Evolutionary conservation across 2,797 vertebrate genomes (phyloP).

Genomic region (Pogoniulus pusillus): DNA sequence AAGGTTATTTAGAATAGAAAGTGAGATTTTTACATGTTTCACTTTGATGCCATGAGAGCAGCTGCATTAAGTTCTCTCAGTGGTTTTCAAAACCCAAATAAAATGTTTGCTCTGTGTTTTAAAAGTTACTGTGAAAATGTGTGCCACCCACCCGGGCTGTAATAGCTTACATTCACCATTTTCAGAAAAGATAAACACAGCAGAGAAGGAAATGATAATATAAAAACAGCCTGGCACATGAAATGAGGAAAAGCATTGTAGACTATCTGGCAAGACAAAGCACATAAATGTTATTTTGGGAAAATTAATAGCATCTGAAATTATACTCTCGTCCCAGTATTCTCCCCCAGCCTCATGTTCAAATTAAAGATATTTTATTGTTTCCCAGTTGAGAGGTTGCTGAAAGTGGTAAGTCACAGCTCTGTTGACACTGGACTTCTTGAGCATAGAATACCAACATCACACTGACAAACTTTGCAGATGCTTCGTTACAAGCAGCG

Average conservation of each 20-base stretch:
- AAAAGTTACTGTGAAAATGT: conserved; percentile 68
- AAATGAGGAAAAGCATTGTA: conserved; percentile 48
- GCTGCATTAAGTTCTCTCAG: conserved; percentile 65
- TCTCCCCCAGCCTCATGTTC: conserved; percentile 7
- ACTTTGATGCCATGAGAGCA: conserved; percentile 71
- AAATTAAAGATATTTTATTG: conserved; percentile 71
- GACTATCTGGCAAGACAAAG: conserved; percentile 63
- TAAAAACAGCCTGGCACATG: conserved; percentile 63
- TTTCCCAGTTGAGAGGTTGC: conserved; percentile 66
- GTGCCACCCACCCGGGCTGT: conserved; percentile 70
- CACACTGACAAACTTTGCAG: conserved; percentile 48
- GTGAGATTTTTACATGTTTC: conserved; percentile 66
- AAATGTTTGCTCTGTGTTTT: conserved; percentile 72
- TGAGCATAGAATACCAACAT: conserved; percentile 39
- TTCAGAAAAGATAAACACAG: conserved; percentile 73
- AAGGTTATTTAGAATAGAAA: conserved; percentile 71
- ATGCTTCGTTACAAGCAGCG: conserved; percentile 62
- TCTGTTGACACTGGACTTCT: conserved; percentile 68
- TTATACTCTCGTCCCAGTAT: background rate
- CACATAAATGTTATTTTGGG: conserved; percentile 51
- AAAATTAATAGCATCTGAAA: conserved; percentile 72
- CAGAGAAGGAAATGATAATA: conserved; percentile 68
- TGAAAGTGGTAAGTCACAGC: conserved; percentile 68
- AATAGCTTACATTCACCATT: conserved; percentile 70
- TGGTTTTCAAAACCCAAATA: conserved; percentile 70